These are phyloP conservation scores for Magallana angulata DNA, from an alignment of 1,140 invertebrate genomes.

Conservation along the genomic window DNA sequence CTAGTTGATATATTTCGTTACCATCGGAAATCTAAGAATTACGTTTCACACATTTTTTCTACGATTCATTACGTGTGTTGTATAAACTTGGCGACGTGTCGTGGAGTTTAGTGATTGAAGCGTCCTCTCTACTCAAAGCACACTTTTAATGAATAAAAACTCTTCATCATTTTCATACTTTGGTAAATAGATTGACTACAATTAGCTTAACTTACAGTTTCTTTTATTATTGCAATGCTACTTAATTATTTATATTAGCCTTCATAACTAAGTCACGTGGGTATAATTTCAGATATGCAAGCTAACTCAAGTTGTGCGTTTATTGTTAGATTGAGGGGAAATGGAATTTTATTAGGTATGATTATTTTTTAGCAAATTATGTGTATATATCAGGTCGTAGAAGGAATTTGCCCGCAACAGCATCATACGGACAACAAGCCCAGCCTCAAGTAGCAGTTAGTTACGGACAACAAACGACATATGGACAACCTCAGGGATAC, in stretches of 20 bases:
- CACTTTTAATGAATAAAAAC: too few species aligned
- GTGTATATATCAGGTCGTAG: neutral
- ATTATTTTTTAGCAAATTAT: neutral
- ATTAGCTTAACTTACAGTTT: too few species aligned
- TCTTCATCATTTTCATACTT: too few species aligned
- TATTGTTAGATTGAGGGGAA: too few species aligned
- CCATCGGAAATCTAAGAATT: neutral
- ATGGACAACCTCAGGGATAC: neutral
- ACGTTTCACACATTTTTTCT: neutral
- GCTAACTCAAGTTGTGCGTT: too few species aligned
- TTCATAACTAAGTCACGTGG: neutral
- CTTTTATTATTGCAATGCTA: neutral
- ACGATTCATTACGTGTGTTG: neutral
- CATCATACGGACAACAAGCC: neutral
- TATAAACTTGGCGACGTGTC: neutral
- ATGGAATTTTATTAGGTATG: too few species aligned
- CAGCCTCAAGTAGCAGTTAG: neutral
- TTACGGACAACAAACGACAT: neutral
- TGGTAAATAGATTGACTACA: too few species aligned
- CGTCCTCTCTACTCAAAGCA: too few species aligned
- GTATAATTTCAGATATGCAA: too few species aligned
- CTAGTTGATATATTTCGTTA: neutral
- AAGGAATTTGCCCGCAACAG: neutral
- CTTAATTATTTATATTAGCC: neutral
- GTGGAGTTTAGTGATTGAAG: too few species aligned